Conservation (phyloP, 2,888 invertebrate genomes). For the Didymodactylos carnosus region DNA sequence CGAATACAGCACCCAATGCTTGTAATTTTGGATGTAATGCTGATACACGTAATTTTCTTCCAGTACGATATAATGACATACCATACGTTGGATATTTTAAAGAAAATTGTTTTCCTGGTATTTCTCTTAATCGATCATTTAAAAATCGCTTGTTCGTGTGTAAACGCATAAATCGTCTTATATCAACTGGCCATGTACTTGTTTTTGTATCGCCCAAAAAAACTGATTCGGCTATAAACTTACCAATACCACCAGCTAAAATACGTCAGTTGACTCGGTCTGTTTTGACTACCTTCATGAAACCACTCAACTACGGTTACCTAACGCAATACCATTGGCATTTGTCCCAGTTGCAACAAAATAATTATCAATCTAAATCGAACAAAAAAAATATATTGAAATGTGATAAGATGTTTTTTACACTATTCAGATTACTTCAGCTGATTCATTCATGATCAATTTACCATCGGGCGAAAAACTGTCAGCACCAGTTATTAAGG, state of each 20-base stretch:
- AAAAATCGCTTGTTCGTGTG: conserved; percentile 85
- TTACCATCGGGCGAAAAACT: conserved; percentile 89
- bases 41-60: conserved; percentile 54
- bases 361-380: conserved; percentile 63
- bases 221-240: conserved; percentile 67
- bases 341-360: conserved; percentile 85
- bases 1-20: conserved; percentile 77
- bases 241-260: conserved; percentile 78
- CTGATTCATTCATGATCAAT: conserved; percentile 78
- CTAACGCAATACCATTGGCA: conserved; percentile 80
- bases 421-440: conserved; percentile 47
- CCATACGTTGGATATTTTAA: conserved; percentile 14
- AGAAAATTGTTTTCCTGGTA: conserved; percentile 42
- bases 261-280: too few relatives aligned
- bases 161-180: conserved; percentile 53
- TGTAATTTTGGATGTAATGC: conserved; percentile 76
- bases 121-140: conserved; percentile 69
- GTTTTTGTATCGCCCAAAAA: conserved; percentile 55
- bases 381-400: conserved; percentile 7
- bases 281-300: too few relatives aligned
- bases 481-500: conserved; percentile 68
- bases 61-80: conserved; percentile 18
- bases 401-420: neutral
- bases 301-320: too few relatives aligned
- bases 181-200: conserved; percentile 70